A percentile compares a stretch with the other conserved stretches of the same genome.
These are phyloP conservation scores for Tholera decimalis DNA, from an alignment of 2,888 invertebrate species.

Conservation along the genomic window DNA sequence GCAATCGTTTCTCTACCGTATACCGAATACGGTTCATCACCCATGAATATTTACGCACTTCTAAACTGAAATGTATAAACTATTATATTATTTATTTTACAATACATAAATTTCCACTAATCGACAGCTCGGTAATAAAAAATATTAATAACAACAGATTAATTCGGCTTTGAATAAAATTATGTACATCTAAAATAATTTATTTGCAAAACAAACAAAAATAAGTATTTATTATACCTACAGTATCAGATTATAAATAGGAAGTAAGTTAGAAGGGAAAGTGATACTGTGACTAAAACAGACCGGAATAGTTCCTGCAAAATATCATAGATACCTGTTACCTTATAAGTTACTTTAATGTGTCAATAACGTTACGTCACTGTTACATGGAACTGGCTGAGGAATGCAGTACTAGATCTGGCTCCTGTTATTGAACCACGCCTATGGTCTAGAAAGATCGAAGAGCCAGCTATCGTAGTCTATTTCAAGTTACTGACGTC, in stretches of 20 bases:
- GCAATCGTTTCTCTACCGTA: too few relatives aligned
- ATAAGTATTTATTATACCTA: background rate
- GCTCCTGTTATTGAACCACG: background rate
- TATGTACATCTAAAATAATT: background rate
- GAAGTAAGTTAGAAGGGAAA: conserved; percentile 51
- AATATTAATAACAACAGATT: too few relatives aligned
- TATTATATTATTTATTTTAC: background rate
- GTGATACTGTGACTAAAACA: conserved; percentile 32
- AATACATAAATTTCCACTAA: background rate
- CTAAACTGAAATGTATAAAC: too few relatives aligned
- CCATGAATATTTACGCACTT: too few relatives aligned
- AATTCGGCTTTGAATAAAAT: background rate
- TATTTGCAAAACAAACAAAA: background rate
- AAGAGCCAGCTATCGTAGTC: background rate
- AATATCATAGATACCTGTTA: conserved; percentile 48
- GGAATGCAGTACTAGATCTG: conserved; percentile 40
- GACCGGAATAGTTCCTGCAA: conserved; percentile 47
- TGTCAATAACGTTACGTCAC: conserved; percentile 45
- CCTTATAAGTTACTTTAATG: conserved; percentile 32
- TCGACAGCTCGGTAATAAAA: background rate
- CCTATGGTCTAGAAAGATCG: conserved; percentile 12
- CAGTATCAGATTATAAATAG: conserved; percentile 40
- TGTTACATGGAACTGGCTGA: background rate
- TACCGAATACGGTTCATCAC: too few relatives aligned
- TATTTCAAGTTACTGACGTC: too few relatives aligned